phyloP scores from a whole-genome alignment of 2,113 vertebrate species.

The Pterophyllum scalare region DNA sequence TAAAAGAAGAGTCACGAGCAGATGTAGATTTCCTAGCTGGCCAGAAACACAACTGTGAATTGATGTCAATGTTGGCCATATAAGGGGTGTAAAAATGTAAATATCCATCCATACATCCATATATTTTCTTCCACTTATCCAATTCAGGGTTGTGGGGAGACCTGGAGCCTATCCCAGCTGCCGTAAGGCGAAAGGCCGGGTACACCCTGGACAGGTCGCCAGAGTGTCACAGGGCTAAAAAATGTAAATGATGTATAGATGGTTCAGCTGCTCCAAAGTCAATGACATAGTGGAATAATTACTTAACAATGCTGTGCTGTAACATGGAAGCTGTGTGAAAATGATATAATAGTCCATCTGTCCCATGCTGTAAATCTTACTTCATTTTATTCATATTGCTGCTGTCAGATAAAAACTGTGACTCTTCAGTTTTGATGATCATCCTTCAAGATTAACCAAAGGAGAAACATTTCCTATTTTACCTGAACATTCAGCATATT shows the following conservation, averaged over 20 bases:
- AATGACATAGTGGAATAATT: not conserved
- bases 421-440: not conserved
- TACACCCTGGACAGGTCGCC: too few species aligned
- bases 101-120: not conserved
- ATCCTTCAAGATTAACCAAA: not conserved
- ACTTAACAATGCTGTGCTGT: not conserved
- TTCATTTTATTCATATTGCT: not conserved
- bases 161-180: too few species aligned
- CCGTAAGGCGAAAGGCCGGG: too few species aligned
- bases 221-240: too few species aligned
- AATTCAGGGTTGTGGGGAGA: too few species aligned
- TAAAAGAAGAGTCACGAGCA: not conserved
- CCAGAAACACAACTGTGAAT: not conserved
- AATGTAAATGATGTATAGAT: not conserved
- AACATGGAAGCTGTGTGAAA: not conserved
- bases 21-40: not conserved
- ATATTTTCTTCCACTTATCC: too few species aligned
- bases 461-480: not conserved
- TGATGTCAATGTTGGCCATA: not conserved
- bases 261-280: not conserved
- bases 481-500: not conserved
- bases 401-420: not conserved
- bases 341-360: not conserved
- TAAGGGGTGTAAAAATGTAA: not conserved
- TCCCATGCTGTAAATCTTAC: not conserved